Conservation (phyloP, 2,113 vertebrate genomes). For the Monarcha castaneiventris region DNA sequence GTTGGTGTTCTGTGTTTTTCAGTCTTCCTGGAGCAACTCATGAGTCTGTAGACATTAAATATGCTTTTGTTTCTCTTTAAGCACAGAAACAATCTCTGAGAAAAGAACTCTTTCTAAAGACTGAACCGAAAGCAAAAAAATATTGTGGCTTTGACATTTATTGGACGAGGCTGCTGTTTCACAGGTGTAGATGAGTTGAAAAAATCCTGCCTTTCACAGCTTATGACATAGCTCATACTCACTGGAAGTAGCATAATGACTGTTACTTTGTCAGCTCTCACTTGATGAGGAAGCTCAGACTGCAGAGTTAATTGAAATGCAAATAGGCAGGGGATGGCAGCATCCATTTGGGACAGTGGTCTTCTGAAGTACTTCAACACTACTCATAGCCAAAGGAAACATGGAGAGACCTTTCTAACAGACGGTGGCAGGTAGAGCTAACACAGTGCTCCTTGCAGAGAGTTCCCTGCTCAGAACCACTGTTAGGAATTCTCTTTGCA, state of each 20-base stretch:
- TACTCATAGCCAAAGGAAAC: neutral
- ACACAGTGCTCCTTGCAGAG: neutral
- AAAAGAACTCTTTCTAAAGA: constrained; percentile 47
- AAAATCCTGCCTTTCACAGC: constrained; percentile 23
- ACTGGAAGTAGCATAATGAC: neutral
- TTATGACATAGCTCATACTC: neutral
- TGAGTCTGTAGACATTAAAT: neutral
- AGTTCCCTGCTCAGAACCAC: neutral
- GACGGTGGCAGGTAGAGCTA: neutral
- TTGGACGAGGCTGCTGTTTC: neutral
- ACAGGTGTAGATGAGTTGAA: neutral
- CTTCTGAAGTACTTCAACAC: neutral
- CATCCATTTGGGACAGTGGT: neutral
- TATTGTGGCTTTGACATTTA: neutral
- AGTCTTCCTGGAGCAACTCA: neutral
- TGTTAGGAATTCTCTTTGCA: neutral
- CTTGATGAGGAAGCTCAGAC: neutral
- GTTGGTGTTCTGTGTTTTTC: neutral
- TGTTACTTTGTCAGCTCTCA: constrained; percentile 26
- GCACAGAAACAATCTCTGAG: neutral
- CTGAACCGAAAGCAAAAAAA: constrained; percentile 33
- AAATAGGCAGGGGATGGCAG: neutral
- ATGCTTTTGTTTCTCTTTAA: constrained; percentile 6
- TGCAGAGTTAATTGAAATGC: constrained; percentile 25
- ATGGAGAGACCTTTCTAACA: neutral